A percentile compares a stretch with the other conserved stretches of the same genome.
These are phyloP conservation scores for Dendrolimus houi DNA, from an alignment of 2,888 invertebrate species.

Conservation along the genomic window DNA sequence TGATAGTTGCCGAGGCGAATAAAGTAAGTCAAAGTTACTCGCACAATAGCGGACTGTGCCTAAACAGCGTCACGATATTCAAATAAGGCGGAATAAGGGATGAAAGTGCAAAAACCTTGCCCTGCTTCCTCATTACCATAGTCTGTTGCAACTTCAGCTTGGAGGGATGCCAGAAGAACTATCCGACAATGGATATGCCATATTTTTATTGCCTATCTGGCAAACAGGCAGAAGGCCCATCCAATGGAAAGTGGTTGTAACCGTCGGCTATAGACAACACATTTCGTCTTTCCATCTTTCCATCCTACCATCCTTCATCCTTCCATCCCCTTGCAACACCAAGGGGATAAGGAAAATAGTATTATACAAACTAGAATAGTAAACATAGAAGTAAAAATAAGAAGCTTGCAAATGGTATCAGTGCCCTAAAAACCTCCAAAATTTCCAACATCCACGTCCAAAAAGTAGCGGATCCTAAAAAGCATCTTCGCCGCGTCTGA, in stretches of 20 bases:
- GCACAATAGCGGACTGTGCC: slow-evolving; percentile 19
- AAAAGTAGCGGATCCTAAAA: slow-evolving; percentile 44
- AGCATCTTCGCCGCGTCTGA: slow-evolving; percentile 54
- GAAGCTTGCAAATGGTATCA: too few species aligned
- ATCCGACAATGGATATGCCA: slow-evolving; percentile 13
- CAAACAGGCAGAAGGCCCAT: too few species aligned
- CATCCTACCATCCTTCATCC: too few species aligned
- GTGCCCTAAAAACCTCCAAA: slow-evolving; percentile 4
- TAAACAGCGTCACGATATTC: slow-evolving; percentile 36
- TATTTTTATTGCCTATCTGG: too few species aligned
- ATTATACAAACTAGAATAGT: too few species aligned
- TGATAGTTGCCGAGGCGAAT: slow-evolving; percentile 6
- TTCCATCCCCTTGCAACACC: too few species aligned
- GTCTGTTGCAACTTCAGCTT: slow-evolving; percentile 30
- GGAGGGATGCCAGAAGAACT: slow-evolving; percentile 22
- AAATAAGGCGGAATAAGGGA: slow-evolving; percentile 39
- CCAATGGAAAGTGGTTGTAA: too few species aligned
- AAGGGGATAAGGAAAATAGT: too few species aligned
- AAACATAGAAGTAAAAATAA: too few species aligned
- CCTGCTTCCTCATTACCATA: slow-evolving; percentile 47
- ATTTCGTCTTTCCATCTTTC: too few species aligned
- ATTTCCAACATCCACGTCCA: slow-evolving; percentile 11
- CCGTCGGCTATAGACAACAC: too few species aligned
- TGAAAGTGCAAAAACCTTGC: slow-evolving; percentile 48
- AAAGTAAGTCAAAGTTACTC: slow-evolving; percentile 30